phyloP scores from a whole-genome alignment of 2,888 invertebrate genomes.

The Hirtodrosophila alboralis region DNA sequence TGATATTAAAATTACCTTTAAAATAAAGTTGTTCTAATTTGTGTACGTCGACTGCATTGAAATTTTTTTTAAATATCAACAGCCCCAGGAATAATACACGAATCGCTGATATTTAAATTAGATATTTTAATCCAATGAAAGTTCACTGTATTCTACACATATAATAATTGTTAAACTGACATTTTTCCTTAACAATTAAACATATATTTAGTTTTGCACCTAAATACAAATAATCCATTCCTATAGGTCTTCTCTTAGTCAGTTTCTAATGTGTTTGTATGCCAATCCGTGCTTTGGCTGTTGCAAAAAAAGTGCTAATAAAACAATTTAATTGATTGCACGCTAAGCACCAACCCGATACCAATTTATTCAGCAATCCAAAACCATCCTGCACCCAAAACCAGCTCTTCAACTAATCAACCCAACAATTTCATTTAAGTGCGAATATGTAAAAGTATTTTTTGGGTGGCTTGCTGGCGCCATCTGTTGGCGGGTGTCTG shows the following conservation, averaged over 20 bases:
- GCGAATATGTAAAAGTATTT: conserved; percentile 33
- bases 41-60: too few species aligned
- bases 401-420: not conserved
- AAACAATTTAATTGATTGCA: conserved; percentile 77
- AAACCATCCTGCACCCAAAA: not conserved
- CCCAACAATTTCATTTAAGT: not conserved
- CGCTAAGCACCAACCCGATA: conserved; percentile 75
- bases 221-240: not conserved
- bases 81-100: too few species aligned
- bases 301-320: conserved; percentile 70
- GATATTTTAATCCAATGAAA: too few species aligned
- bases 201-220: too few species aligned
- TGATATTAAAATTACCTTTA: too few species aligned
- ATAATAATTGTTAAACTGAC: too few species aligned
- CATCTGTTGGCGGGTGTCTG: conserved; percentile 54
- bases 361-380: conserved; percentile 33
- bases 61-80: too few species aligned
- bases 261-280: conserved; percentile 11
- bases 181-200: too few species aligned
- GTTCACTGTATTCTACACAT: too few species aligned
- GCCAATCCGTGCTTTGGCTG: conserved; percentile 30
- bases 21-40: too few species aligned
- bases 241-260: not conserved
- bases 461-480: conserved; percentile 35
- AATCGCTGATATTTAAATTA: too few species aligned